A percentile compares a stretch with the other conserved stretches of the same genome.
Evolutionary conservation across 2,888 invertebrate species (phyloP).

Genomic region (Plutella xylostella): DNA sequence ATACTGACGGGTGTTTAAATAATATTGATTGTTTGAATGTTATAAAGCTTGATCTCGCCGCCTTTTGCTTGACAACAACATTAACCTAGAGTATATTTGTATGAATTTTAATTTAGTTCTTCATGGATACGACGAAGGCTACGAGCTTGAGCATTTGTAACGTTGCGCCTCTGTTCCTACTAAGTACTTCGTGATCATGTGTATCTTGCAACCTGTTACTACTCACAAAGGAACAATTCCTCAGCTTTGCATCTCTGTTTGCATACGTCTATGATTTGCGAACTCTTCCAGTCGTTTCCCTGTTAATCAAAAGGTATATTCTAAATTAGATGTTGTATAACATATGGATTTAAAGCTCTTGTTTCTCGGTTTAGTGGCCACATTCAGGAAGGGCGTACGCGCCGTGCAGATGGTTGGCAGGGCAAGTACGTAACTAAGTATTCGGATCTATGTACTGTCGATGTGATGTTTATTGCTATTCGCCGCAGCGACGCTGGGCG

Average conservation of each 20-base stretch:
- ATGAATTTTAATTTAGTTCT: neutral
- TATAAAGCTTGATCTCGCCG: slow-evolving; percentile 4
- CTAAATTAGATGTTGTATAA: slow-evolving; percentile 28
- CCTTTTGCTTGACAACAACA: neutral
- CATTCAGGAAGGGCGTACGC: slow-evolving; percentile 99
- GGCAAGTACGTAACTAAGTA: slow-evolving; percentile 90
- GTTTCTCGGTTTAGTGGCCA: slow-evolving; percentile 88
- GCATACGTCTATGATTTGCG: slow-evolving; percentile 37
- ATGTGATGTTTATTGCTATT: slow-evolving; percentile 50
- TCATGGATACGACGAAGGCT: neutral
- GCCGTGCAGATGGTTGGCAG: slow-evolving; percentile 98
- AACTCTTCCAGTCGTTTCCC: slow-evolving; percentile 23
- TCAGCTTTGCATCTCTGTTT: slow-evolving; percentile 55
- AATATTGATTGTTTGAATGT: neutral
- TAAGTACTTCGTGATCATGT: neutral
- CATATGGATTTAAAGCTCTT: slow-evolving; percentile 44
- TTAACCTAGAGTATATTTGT: too few species aligned
- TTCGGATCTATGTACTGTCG: slow-evolving; percentile 55
- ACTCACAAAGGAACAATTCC: slow-evolving; percentile 21
- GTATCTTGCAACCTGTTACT: neutral
- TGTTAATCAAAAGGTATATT: slow-evolving; percentile 26
- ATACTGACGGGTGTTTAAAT: neutral
- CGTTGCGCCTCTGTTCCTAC: neutral
- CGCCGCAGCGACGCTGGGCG: neutral
- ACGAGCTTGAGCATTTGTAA: slow-evolving; percentile 1